phyloP scores from a whole-genome alignment of 2,888 invertebrate species.

The Yponomeuta malinellus region DNA sequence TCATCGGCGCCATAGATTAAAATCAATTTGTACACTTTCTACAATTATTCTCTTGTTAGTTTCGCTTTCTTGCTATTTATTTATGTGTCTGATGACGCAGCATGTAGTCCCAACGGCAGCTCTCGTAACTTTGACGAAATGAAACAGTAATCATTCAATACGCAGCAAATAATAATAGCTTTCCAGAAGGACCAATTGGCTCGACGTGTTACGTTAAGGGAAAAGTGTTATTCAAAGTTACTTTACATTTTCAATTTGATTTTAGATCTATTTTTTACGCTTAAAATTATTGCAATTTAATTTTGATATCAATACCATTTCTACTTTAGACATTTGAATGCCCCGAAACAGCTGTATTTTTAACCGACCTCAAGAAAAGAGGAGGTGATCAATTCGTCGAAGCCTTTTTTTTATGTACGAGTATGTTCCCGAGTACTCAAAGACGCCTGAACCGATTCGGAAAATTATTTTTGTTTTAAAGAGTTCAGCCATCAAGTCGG shows the following conservation, averaged over 20 bases:
- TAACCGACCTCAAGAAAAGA: no score
- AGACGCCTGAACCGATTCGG: no score
- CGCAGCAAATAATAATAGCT: background rate
- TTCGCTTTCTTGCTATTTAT: slow-evolving; percentile 61
- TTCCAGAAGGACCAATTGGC: background rate
- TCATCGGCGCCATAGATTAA: slow-evolving; percentile 21
- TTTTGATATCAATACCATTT: no score
- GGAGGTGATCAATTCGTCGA: no score
- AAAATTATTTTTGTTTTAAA: no score
- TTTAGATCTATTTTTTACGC: no score
- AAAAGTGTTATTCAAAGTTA: background rate
- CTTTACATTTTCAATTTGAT: background rate
- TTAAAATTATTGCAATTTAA: no score
- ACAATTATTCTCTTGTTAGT: slow-evolving; percentile 50
- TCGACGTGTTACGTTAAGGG: background rate
- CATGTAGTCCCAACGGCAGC: slow-evolving; percentile 21
- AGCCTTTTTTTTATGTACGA: no score
- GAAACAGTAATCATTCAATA: slow-evolving; percentile 17
- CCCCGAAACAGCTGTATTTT: no score
- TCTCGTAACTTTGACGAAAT: slow-evolving; percentile 18
- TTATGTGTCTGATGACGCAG: slow-evolving; percentile 44
- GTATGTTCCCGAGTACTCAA: no score
- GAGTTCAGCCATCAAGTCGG: no score
- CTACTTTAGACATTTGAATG: no score
- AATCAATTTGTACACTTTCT: slow-evolving; percentile 64